Evolutionary conservation across 2,888 invertebrate genomes (phyloP), one percentile per base, ranked within the genome.

Genomic region (Napeogenes sylphis): DNA sequence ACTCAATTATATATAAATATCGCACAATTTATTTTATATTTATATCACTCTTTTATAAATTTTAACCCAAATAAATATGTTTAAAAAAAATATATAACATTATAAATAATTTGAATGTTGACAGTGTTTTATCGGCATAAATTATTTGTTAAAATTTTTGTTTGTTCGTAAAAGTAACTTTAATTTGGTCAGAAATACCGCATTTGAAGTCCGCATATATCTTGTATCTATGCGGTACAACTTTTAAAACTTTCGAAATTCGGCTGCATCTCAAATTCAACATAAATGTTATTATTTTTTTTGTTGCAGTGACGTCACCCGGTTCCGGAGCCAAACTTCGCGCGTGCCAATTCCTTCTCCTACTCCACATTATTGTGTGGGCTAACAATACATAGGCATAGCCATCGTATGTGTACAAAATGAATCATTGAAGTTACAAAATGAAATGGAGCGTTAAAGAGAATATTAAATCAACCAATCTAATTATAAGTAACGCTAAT

Each of bases 261-360:
- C 61, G 35, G 59, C 59, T 57, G 61, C 59, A 69, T 65, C 55
- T 62, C 57, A 59, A 55, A 62, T 64, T 66, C 55, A 64, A 63
- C 65, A 56, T 56, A 59, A 58, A 61, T 63, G 65, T 64, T 60
- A 68, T 68, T 66, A 55, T 64, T 63, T 61, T 61, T 58, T 66
- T 60, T 61, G 58, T 69, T 66, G 45, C 90, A 90, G 90, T 90
- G 64, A 90, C 90, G 60, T 90, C 90, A 46, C 90, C 90, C n/a
- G 90, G 90, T 10, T 77, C 88, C 4, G 85, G 84, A 13, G 76
- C 85, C 61, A 83, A 76, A 66, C 78, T 84, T 59, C 81, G 78
- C 57, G 71, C 80, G 75, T 87, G 89, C 84, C 88, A 89, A 83
- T 76, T 85, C 66, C 75, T 87, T 68, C 72, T 90, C 62, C 70